Evolutionary conservation across 2,113 vertebrate species (phyloP), one percentile per base, ranked within the genome.

Genomic region (Romanogobio albipinnatus): DNA sequence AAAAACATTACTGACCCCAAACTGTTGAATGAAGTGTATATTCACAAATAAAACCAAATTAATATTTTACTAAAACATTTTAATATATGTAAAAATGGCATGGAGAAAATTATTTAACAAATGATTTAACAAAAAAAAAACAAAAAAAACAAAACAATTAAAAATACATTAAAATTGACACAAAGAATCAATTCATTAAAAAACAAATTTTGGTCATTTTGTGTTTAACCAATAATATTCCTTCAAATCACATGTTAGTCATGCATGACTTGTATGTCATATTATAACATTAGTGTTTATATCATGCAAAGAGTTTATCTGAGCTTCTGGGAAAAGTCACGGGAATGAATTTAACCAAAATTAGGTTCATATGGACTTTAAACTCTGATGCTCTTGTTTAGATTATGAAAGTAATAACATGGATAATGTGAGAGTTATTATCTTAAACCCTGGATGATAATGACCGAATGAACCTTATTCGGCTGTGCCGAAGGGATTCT

Each of bases 391-490:
- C 26, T 15, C 13, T 9, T 56, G 24, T 76, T 66, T 66, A 66
- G 47, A 33, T 53, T 56, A 26, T 56, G 24, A 1, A 33, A 33
- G 74, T 76, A 33, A 76, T 74, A 74, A 74, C 51, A 76, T 9
- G 26, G 26, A 76, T 76, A 76, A 56, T 56, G 29, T 19, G 64
- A 8, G 0, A 36, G 17, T 47, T 49, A 17, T 36, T 26, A 22
- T 17, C 66, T 74, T 45, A 81, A 66, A 39, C 29, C 39, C 29
- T 68, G 64, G 29, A 68, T 68, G 64, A 36, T 36, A 68, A 68
- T 36, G 64, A 68, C 15, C 64, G 29, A 68, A 68, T 19, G 29
- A 29, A 29, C 61, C 13, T 64, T 64, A 64, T 15, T 64, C 26
- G 26, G 13, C 61, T 15, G 11, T 33, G 24, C 26, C 26, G 11